Conservation (phyloP, 2,888 invertebrate genomes). For the Ctena decussata region DNA sequence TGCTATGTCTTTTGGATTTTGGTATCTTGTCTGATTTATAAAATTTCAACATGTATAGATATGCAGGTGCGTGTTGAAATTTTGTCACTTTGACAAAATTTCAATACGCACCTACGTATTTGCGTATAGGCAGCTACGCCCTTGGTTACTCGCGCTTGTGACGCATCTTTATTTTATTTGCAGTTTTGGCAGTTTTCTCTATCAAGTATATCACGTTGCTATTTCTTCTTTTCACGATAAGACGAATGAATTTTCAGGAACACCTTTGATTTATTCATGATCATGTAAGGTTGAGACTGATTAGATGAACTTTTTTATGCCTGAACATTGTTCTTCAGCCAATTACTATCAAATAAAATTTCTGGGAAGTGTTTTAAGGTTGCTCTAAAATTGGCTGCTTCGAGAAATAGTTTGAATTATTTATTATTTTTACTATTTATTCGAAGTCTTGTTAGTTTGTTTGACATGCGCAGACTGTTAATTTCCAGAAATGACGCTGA, state of each 20-base stretch:
- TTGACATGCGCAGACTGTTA: neutral
- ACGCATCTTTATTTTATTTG: too few relatives aligned
- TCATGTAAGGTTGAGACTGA: constrained; percentile 12
- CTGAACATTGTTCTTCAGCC: neutral
- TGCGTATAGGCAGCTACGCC: too few relatives aligned
- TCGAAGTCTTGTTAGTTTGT: neutral
- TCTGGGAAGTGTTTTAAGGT: neutral
- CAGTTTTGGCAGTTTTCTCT: too few relatives aligned
- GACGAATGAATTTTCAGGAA: neutral
- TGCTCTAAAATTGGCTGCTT: neutral
- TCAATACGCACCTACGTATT: too few relatives aligned
- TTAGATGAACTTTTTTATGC: constrained; percentile 24
- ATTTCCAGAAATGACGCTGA: neutral
- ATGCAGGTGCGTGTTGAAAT: too few relatives aligned
- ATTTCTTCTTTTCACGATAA: neutral
- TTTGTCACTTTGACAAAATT: too few relatives aligned
- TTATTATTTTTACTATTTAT: neutral
- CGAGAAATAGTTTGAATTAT: neutral
- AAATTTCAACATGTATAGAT: too few relatives aligned
- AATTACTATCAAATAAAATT: constrained; percentile 7
- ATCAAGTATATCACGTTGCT: neutral
- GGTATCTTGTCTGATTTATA: too few relatives aligned
- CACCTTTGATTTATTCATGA: constrained; percentile 40
- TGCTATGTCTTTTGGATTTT: too few relatives aligned
- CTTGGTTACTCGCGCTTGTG: too few relatives aligned